Evolutionary conservation across 2,797 vertebrate species (phyloP).

Genomic region (Bradypus variegatus): DNA sequence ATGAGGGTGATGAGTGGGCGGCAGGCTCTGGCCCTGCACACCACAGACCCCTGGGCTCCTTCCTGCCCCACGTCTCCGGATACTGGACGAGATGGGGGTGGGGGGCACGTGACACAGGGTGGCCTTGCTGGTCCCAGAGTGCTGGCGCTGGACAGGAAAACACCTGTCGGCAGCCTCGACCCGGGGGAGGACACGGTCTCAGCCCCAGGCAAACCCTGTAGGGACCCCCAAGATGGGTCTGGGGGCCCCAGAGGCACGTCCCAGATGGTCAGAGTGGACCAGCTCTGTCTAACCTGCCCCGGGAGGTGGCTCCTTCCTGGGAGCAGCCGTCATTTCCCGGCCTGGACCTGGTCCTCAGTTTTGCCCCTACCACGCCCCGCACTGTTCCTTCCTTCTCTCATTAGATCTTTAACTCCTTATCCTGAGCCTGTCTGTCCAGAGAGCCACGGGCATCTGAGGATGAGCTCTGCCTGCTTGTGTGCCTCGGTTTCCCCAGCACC

Average conservation of each 20-base stretch:
- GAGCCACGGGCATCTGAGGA: background rate
- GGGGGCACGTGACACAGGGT: too few species aligned
- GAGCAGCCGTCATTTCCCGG: accelerated
- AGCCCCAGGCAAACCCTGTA: background rate
- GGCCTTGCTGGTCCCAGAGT: background rate
- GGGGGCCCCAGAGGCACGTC: accelerated
- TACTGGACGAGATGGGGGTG: background rate
- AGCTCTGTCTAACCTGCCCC: background rate
- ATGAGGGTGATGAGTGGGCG: accelerated
- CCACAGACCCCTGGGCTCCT: too few species aligned
- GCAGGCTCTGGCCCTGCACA: too few species aligned
- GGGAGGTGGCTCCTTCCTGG: too few species aligned
- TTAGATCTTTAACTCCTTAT: background rate
- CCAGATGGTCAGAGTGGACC: background rate
- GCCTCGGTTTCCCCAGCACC: accelerated
- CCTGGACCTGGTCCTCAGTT: too few species aligned
- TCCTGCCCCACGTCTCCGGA: too few species aligned
- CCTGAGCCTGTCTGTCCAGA: background rate
- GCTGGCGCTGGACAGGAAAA: too few species aligned
- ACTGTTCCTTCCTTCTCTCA: background rate
- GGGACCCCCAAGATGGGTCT: background rate
- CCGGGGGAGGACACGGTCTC: background rate
- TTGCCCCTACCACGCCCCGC: background rate
- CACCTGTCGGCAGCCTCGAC: accelerated
- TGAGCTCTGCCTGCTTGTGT: background rate